These are phyloP conservation scores for rat (Rattus norvegicus) DNA, from an alignment of 2,113 vertebrate genomes.

Conservation along the genomic window GRCr8 NC_086025.1:50258001-50258500, in stretches of 20 bases:
- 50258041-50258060: neutral
- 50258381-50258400: neutral
- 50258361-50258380: neutral
- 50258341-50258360: neutral
- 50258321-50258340: neutral
- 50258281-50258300: neutral
- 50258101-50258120: neutral
- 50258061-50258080: neutral
- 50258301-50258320: neutral
- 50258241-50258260: neutral
- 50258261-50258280: neutral
- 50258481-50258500: slow-evolving; percentile 34
- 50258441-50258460: slow-evolving; percentile 50
- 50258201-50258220: neutral
- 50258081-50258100: neutral
- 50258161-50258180: neutral
- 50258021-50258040: neutral
- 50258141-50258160: neutral
- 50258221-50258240: neutral
- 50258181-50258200: neutral
- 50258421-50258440: neutral
- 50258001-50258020: too few relatives aligned
- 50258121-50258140: neutral
- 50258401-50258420: neutral
- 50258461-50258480: slow-evolving; percentile 52